Percentiles rank a stretch among this genome's conserved stretches.
These are phyloP conservation scores for Stegophylla sp. DNA, from an alignment of 2,888 invertebrate genomes.

Conservation along the genomic window DNA sequence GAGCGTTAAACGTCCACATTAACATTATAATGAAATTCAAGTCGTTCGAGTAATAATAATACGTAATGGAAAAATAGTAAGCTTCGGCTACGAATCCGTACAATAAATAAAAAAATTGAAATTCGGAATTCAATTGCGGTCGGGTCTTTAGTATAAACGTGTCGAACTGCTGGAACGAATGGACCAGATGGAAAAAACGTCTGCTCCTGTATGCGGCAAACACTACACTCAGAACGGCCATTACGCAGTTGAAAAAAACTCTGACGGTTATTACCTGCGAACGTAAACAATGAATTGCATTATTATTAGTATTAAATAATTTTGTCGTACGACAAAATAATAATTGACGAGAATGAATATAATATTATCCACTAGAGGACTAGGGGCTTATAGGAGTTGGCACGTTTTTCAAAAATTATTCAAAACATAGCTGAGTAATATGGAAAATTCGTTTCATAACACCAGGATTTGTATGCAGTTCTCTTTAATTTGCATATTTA, in stretches of 20 bases:
- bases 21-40: not conserved
- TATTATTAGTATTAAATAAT: too few relatives aligned
- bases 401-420: too few relatives aligned
- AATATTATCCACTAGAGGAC: too few relatives aligned
- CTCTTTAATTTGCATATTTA: too few relatives aligned
- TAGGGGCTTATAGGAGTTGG: too few relatives aligned
- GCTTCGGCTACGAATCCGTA: not conserved
- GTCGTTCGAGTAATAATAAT: too few relatives aligned
- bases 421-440: too few relatives aligned
- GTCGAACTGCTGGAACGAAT: slow-evolving; percentile 4
- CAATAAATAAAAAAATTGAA: slow-evolving; percentile 6
- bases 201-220: not conserved
- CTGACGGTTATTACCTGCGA: slow-evolving; percentile 9
- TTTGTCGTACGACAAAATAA: not conserved
- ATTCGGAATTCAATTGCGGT: not conserved
- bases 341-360: not conserved
- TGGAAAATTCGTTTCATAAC: too few relatives aligned
- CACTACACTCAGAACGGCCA: not conserved
- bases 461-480: too few relatives aligned
- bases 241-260: not conserved
- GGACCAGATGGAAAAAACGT: not conserved
- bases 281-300: too few relatives aligned
- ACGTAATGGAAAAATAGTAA: not conserved
- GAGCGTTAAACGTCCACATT: not conserved
- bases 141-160: not conserved